These are phyloP conservation scores for Momotus momota DNA, from an alignment of 2,797 vertebrate species.

Conservation along the genomic window DNA sequence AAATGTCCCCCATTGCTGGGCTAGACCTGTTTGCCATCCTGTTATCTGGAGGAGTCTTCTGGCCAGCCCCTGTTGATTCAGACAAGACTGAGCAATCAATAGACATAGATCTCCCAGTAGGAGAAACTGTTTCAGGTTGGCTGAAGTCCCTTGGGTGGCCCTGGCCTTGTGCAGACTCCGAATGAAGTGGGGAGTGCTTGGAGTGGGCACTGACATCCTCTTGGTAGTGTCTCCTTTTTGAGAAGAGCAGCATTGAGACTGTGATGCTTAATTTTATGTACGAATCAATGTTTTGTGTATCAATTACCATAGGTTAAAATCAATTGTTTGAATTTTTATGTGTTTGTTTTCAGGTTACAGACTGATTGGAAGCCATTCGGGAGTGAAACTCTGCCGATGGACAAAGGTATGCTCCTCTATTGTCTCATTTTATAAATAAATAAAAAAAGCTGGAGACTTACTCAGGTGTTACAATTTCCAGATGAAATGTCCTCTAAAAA, in stretches of 20 bases:
- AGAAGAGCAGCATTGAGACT: neutral
- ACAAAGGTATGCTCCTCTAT: slow-evolving; percentile 86
- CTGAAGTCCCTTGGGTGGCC: neutral
- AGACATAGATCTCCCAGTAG: neutral
- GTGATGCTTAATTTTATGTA: neutral
- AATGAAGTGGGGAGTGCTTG: no score
- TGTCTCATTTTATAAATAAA: neutral
- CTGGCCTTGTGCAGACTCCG: neutral
- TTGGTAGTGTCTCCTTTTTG: neutral
- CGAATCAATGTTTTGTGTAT: neutral
- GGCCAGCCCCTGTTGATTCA: neutral
- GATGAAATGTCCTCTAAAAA: neutral
- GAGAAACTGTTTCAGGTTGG: neutral
- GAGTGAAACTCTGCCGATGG: slow-evolving; percentile 97
- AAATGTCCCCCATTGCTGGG: rapidly evolving
- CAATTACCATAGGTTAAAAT: neutral
- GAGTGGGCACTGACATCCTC: neutral
- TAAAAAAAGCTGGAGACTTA: neutral
- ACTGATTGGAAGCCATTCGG: slow-evolving; percentile 94
- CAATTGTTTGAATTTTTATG: neutral
- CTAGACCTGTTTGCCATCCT: neutral
- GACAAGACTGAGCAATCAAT: neutral
- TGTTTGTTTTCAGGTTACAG: slow-evolving; percentile 85
- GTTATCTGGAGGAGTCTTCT: neutral
- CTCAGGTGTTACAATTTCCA: neutral